Percentiles rank a stretch among this genome's conserved stretches.
phyloP scores from a whole-genome alignment of 2,888 invertebrate genomes.

The Volucella bombylans region DNA sequence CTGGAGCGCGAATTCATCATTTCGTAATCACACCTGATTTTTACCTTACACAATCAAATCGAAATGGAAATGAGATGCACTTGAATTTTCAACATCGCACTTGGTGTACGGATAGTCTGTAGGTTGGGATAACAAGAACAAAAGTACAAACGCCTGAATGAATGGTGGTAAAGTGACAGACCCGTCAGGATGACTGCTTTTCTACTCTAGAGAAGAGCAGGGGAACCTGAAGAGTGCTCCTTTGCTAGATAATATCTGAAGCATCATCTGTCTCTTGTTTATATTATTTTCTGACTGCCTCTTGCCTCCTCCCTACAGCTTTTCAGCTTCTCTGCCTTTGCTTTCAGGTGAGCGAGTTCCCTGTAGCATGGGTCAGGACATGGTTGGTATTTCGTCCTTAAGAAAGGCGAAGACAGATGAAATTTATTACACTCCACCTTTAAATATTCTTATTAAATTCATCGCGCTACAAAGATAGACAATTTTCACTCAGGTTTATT shows the following conservation, averaged over 20 bases:
- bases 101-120: too few species aligned
- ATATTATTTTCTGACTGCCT: conserved; percentile 13
- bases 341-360: conserved; percentile 26
- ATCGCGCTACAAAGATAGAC: conserved; percentile 53
- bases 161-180: not conserved
- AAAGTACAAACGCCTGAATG: not conserved
- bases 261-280: conserved; percentile 55
- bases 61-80: conserved; percentile 52
- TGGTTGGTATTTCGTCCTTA: conserved; percentile 10
- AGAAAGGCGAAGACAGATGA: conserved; percentile 50
- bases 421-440: conserved; percentile 65
- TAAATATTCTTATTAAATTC: conserved; percentile 68
- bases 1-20: conserved; percentile 57
- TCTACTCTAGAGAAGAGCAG: not conserved
- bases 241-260: conserved; percentile 48
- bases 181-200: not conserved
- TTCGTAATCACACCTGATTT: conserved; percentile 61
- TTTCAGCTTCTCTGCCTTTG: conserved; percentile 18
- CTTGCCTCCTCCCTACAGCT: too few species aligned
- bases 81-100: conserved; percentile 37
- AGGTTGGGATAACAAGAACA: too few species aligned
- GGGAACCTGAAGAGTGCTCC: conserved; percentile 10
- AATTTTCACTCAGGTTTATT: conserved; percentile 65
- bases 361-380: conserved; percentile 40
- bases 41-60: conserved; percentile 41